Evolutionary conservation across 2,797 vertebrate species (phyloP).

Genomic region (Melanotaenia parkinsoni): DNA sequence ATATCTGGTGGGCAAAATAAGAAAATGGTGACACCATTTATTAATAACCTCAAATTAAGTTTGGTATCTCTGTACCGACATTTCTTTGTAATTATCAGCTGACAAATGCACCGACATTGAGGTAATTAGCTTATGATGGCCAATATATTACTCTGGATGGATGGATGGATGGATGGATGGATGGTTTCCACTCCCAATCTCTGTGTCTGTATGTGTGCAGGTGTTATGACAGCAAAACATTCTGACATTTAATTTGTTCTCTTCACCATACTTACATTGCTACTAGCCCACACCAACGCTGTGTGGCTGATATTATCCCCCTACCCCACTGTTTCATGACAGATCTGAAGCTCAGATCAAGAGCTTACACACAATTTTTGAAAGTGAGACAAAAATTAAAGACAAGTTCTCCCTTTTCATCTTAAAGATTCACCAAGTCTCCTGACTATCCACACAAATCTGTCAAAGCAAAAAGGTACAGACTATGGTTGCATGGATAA

Average conservation of each 20-base stretch:
- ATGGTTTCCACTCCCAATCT: background rate
- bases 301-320: background rate
- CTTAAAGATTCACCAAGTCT: background rate
- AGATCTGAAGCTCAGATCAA: background rate
- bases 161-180: background rate
- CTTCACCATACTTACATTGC: background rate
- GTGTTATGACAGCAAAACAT: background rate
- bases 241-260: background rate
- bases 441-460: background rate
- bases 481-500: conserved; percentile 24
- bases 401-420: background rate
- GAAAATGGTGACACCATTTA: background rate
- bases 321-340: background rate
- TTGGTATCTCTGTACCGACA: background rate
- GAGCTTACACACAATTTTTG: background rate
- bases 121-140: background rate
- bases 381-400: background rate
- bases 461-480: conserved; percentile 20
- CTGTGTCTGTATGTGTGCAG: background rate
- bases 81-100: background rate
- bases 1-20: background rate
- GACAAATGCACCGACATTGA: background rate
- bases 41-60: background rate
- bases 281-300: background rate
- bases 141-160: background rate